A percentile compares a stretch with the other conserved stretches of the same genome.
Evolutionary conservation across 2,888 invertebrate species (phyloP).

Genomic region (Sipunculus nudus): DNA sequence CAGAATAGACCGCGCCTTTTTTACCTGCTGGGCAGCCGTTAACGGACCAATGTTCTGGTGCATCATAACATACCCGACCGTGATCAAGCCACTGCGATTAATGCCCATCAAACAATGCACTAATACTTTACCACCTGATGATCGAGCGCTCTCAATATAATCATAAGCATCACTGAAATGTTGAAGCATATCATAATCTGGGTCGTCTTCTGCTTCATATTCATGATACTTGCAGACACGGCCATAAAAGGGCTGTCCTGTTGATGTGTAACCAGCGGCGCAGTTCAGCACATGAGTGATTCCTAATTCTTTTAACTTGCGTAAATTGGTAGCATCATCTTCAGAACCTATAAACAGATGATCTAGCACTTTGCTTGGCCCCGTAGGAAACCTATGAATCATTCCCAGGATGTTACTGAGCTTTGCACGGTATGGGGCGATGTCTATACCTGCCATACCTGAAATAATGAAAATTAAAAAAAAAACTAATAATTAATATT

Average conservation of each 20-base stretch:
- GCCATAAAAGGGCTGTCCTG: slow-evolving; percentile 33
- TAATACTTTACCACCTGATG: slow-evolving; percentile 35
- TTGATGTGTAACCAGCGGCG: slow-evolving; percentile 33
- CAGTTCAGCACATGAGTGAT: slow-evolving; percentile 44
- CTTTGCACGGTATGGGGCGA: too few relatives aligned
- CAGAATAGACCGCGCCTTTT: slow-evolving; percentile 23
- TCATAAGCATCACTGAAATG: slow-evolving; percentile 38
- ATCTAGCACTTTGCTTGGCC: slow-evolving; percentile 25
- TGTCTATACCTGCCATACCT: too few relatives aligned
- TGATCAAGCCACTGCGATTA: slow-evolving; percentile 39
- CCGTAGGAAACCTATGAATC: slow-evolving; percentile 14
- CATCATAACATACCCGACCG: slow-evolving; percentile 35
- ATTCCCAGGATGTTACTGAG: too few relatives aligned
- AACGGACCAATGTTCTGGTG: slow-evolving; percentile 39
- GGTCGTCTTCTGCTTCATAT: slow-evolving; percentile 41
- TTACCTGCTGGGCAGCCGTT: slow-evolving; percentile 25
- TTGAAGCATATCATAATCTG: slow-evolving; percentile 39
- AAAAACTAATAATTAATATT: too few relatives aligned
- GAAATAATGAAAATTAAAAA: too few relatives aligned
- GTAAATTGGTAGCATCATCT: slow-evolving; percentile 30
- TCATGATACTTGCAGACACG: slow-evolving; percentile 33
- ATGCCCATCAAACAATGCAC: slow-evolving; percentile 46
- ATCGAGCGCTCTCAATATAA: slow-evolving; percentile 41
- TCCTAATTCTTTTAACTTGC: slow-evolving; percentile 23
- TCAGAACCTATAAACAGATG: slow-evolving; percentile 36